These are phyloP conservation scores for Tachyglossus aculeatus DNA, from an alignment of 2,797 vertebrate genomes.

Conservation along the genomic window DNA sequence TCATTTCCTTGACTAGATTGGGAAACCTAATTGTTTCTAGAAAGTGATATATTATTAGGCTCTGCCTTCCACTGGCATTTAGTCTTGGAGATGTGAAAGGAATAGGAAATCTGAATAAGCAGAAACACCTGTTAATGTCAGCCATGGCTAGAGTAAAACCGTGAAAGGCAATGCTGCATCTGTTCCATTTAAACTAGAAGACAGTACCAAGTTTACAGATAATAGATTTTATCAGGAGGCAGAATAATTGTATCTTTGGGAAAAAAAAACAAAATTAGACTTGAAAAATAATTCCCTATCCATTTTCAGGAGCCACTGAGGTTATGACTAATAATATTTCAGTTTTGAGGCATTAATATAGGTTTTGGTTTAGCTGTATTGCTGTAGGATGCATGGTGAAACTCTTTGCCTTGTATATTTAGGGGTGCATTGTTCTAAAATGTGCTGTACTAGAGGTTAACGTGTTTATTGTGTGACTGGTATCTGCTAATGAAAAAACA, in stretches of 20 bases:
- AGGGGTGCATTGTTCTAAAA: too few species aligned
- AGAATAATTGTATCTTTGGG: not conserved
- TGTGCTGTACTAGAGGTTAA: not conserved
- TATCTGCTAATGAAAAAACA: not conserved
- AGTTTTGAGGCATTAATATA: not conserved
- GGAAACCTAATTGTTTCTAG: not conserved
- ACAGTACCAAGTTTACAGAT: constrained; percentile 14
- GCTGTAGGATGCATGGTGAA: too few species aligned
- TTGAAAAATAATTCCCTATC: constrained; percentile 1
- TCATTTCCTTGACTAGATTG: not conserved
- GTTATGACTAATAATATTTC: too few species aligned
- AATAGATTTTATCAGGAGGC: not conserved
- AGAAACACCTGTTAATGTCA: constrained; percentile 14
- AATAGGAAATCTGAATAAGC: not conserved
- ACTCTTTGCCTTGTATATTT: too few species aligned
- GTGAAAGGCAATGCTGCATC: not conserved
- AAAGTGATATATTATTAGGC: not conserved
- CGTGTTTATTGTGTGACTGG: not conserved
- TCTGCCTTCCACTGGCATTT: constrained; percentile 2
- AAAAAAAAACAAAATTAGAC: constrained; percentile 5
- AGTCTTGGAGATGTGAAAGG: not conserved
- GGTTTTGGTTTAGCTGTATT: constrained; percentile 11
- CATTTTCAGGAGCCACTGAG: not conserved
- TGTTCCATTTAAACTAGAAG: too few species aligned
- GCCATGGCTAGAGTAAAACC: not conserved